phyloP scores from a whole-genome alignment of 2,797 vertebrate species.

The Loriculus beryllinus region DNA sequence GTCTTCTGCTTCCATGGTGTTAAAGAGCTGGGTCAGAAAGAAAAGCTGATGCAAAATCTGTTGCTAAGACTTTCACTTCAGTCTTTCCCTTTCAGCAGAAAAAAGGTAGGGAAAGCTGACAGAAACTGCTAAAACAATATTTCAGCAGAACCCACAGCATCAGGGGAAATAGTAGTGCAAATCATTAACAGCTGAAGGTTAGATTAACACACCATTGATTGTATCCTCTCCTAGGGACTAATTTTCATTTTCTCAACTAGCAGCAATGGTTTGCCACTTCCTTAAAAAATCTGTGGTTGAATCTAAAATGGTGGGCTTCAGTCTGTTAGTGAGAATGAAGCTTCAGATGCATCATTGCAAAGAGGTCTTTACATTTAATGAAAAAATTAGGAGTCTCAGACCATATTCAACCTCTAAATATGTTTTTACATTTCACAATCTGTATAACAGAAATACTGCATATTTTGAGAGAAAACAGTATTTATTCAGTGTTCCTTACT shows the following conservation, averaged over 20 bases:
- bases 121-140: slow-evolving; percentile 72
- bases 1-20: not conserved
- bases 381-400: slow-evolving; percentile 39
- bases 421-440: slow-evolving; percentile 48
- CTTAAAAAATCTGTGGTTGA: slow-evolving; percentile 62
- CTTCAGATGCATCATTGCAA: slow-evolving; percentile 39
- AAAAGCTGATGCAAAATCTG: not conserved
- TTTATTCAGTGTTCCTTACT: slow-evolving; percentile 44
- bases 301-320: slow-evolving; percentile 51
- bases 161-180: slow-evolving; percentile 68
- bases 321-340: slow-evolving; percentile 51
- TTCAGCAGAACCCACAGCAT: slow-evolving; percentile 66
- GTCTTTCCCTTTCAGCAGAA: slow-evolving; percentile 34
- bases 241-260: slow-evolving; percentile 73
- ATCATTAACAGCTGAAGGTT: slow-evolving; percentile 79
- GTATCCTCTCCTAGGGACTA: slow-evolving; percentile 73
- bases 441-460: slow-evolving; percentile 13
- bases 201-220: slow-evolving; percentile 74
- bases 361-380: slow-evolving; percentile 40
- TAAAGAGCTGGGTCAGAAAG: slow-evolving; percentile 32
- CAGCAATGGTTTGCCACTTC: slow-evolving; percentile 65
- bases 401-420: slow-evolving; percentile 7
- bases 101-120: slow-evolving; percentile 51
- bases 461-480: slow-evolving; percentile 30
- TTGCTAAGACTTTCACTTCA: slow-evolving; percentile 24